phyloP scores from a whole-genome alignment of 2,797 vertebrate species.

The Tokudaia tokunoshimensis region DNA sequence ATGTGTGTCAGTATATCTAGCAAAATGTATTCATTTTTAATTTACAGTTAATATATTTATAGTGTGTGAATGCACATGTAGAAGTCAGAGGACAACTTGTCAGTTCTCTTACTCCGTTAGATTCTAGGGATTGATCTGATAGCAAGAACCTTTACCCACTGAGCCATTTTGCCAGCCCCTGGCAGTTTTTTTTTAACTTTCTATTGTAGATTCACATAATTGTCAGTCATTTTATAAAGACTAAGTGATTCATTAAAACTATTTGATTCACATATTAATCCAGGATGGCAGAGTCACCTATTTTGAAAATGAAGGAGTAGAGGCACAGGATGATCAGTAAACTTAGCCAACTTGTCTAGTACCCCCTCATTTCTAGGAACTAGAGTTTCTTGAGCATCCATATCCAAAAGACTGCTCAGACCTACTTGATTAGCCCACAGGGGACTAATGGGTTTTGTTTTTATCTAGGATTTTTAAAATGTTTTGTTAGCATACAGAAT shows the following conservation, averaged over 20 bases:
- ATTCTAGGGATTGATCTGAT: background rate
- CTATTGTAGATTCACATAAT: background rate
- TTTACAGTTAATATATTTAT: background rate
- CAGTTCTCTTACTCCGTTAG: background rate
- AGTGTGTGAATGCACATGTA: background rate
- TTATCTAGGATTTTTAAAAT: background rate
- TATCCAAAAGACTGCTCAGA: background rate
- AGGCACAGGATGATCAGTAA: background rate
- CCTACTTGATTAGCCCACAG: background rate
- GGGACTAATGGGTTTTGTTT: background rate
- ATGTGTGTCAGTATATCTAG: background rate
- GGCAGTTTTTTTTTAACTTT: background rate
- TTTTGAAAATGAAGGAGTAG: slow-evolving; percentile 7
- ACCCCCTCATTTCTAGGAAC: background rate
- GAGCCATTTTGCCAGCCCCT: background rate
- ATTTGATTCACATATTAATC: slow-evolving; percentile 23
- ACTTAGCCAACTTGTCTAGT: background rate
- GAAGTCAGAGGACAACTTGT: background rate
- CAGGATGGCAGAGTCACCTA: background rate
- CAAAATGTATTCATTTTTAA: background rate
- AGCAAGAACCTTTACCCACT: background rate
- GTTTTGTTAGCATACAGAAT: background rate
- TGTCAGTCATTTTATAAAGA: slow-evolving; percentile 20
- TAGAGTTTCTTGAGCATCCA: background rate
- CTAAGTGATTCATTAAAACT: background rate